Conservation (phyloP, 2,888 invertebrate species). For the Bembecia ichneumoniformis region DNA sequence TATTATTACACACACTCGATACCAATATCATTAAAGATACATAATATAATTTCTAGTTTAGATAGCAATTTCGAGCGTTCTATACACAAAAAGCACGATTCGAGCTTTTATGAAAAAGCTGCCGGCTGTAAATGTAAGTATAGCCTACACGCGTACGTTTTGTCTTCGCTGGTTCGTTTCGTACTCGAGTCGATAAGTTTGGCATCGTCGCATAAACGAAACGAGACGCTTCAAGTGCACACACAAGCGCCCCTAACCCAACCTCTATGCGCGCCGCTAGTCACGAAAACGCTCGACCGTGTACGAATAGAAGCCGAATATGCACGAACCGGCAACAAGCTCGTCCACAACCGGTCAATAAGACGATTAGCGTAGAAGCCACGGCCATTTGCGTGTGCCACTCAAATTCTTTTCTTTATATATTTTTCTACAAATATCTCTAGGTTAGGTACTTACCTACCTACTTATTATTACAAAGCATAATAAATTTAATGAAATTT, state of each 20-base stretch:
- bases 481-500: too few species aligned
- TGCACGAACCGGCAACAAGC: conserved; percentile 66
- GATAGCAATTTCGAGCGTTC: too few species aligned
- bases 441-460: too few species aligned
- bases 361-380: conserved; percentile 61
- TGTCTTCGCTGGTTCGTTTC: conserved; percentile 56
- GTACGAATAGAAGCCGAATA: conserved; percentile 52
- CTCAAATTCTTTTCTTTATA: conserved; percentile 44
- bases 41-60: too few species aligned
- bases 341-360: conserved; percentile 71
- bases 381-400: conserved; percentile 31
- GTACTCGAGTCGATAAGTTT: conserved; percentile 69
- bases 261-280: conserved; percentile 70
- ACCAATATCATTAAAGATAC: too few species aligned
- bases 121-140: conserved; percentile 55
- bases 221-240: conserved; percentile 69
- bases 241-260: conserved; percentile 67
- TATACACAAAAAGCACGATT: too few species aligned
- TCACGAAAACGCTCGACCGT: conserved; percentile 40
- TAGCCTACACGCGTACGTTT: conserved; percentile 69
- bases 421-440: too few species aligned
- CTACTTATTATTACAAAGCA: too few species aligned
- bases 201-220: conserved; percentile 64
- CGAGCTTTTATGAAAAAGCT: conserved; percentile 36
- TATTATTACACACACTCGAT: too few species aligned